A percentile compares a stretch with the other conserved stretches of the same genome.
These are phyloP conservation scores for Mus spretus DNA, from an alignment of 2,797 vertebrate genomes.

Conservation along the genomic window DNA sequence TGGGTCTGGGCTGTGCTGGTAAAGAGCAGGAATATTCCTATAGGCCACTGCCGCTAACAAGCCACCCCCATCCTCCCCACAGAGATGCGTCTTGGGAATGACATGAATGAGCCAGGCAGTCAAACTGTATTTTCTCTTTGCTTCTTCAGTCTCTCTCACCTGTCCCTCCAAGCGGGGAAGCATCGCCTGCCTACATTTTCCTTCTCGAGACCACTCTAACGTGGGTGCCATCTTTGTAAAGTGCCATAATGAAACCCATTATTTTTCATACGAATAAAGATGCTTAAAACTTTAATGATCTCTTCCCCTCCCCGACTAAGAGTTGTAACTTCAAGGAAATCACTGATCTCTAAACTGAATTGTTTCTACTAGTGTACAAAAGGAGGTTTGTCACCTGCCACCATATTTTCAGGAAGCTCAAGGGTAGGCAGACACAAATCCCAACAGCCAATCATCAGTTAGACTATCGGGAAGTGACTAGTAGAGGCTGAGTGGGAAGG, in stretches of 20 bases:
- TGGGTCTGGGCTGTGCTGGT: background rate
- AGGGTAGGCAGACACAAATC: background rate
- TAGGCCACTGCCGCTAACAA: background rate
- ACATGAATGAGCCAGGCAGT: fast-evolving
- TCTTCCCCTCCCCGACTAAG: background rate
- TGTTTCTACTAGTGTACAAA: constrained; percentile 6
- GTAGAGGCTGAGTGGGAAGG: background rate
- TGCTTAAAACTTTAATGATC: background rate
- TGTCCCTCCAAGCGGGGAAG: background rate
- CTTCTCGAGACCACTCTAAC: constrained; percentile 25
- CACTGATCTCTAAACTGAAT: constrained; percentile 41
- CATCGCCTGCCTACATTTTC: background rate
- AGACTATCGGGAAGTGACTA: background rate
- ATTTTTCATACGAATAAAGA: background rate
- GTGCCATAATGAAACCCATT: background rate
- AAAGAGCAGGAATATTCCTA: background rate
- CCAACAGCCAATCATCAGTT: background rate
- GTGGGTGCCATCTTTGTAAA: background rate
- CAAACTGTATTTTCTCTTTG: background rate
- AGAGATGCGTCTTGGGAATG: background rate
- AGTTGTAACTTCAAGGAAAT: constrained; percentile 47
- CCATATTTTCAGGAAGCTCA: constrained; percentile 28
- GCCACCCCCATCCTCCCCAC: background rate
- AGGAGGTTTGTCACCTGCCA: constrained; percentile 33
- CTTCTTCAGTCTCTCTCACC: background rate